phyloP scores from a whole-genome alignment of 2,797 vertebrate genomes.

The Steatocranus sp. region DNA sequence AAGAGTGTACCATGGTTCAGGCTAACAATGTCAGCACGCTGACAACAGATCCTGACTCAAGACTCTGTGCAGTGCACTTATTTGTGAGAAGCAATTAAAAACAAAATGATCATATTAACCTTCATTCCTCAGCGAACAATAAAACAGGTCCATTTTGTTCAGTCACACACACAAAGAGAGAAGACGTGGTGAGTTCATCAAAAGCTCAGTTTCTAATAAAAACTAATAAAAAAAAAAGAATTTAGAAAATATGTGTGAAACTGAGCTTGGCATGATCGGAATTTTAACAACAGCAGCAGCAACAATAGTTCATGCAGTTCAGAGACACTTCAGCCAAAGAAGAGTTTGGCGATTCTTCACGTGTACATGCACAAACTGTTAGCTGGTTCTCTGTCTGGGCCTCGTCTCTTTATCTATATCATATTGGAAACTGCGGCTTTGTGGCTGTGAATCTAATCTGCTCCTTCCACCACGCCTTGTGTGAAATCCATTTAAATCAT shows the following conservation, averaged over 20 bases:
- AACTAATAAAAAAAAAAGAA: neutral
- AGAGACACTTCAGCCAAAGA: neutral
- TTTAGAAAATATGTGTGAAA: neutral
- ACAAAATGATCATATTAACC: neutral
- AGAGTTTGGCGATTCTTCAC: neutral
- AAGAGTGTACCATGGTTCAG: neutral
- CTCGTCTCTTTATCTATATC: neutral
- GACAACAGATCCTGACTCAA: neutral
- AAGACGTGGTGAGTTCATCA: neutral
- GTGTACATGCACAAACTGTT: neutral
- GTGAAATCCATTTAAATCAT: constrained; percentile 22
- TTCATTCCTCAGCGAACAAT: neutral
- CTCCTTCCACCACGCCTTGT: neutral
- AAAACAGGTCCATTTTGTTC: neutral
- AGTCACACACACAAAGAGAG: neutral
- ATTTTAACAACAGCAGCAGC: neutral
- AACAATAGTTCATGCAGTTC: neutral
- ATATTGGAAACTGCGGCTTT: neutral
- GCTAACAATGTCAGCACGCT: neutral
- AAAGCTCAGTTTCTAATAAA: neutral
- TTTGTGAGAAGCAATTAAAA: neutral
- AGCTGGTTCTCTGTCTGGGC: neutral
- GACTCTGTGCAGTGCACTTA: neutral
- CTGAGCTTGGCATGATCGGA: neutral
- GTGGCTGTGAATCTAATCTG: neutral